Conservation (phyloP, 2,113 vertebrate species). For the Pteropus alecto region DNA sequence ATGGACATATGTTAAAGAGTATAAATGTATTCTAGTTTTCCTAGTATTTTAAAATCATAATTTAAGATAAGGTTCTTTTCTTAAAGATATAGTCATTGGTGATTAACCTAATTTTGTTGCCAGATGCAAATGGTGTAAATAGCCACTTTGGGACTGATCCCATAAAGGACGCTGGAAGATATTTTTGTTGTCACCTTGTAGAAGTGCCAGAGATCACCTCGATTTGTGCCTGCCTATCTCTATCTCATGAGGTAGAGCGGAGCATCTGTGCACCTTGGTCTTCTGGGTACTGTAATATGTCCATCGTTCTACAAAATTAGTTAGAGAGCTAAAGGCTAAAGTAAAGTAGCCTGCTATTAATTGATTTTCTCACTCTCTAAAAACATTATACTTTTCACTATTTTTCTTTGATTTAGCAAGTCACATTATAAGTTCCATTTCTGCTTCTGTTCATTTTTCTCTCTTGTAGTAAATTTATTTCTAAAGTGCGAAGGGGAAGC, state of each 20-base stretch:
- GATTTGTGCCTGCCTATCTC: background rate
- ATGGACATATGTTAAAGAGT: background rate
- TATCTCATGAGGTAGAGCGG: background rate
- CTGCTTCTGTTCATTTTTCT: background rate
- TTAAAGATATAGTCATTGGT: background rate
- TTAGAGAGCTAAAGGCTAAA: background rate
- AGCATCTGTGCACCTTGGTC: background rate
- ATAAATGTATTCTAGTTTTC: background rate
- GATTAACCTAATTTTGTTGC: background rate
- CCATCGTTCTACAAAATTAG: background rate
- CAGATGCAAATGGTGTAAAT: background rate
- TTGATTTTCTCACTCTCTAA: background rate
- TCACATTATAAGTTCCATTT: background rate
- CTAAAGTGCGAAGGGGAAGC: background rate
- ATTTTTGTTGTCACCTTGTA: background rate
- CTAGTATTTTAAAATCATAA: background rate
- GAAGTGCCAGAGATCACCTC: background rate
- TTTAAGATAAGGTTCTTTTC: background rate
- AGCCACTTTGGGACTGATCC: background rate
- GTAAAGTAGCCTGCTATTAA: background rate
- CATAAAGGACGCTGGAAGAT: too few species aligned
- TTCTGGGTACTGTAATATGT: background rate
- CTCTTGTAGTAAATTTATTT: background rate
- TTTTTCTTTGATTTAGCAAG: background rate
- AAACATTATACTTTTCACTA: background rate